Conservation (phyloP, 2,113 vertebrate species). For the Oenanthe melanoleuca region DNA sequence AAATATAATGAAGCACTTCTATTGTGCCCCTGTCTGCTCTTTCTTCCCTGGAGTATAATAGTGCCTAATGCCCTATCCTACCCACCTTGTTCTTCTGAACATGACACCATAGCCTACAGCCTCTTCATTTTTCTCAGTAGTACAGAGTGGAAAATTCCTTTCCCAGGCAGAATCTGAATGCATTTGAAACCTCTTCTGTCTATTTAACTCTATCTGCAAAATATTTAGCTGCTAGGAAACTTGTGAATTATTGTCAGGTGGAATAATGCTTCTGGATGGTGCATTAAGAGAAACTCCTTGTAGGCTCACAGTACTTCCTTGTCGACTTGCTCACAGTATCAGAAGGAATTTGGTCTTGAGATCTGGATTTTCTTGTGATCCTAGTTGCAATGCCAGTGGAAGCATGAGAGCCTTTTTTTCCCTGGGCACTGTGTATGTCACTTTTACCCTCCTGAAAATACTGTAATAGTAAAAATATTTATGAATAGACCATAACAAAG, state of each 20-base stretch:
- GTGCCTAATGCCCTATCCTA: conserved; percentile 37
- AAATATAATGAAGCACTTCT: conserved; percentile 40
- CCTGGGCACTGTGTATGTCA: background rate
- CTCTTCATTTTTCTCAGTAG: background rate
- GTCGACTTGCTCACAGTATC: background rate
- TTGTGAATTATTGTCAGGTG: conserved; percentile 41
- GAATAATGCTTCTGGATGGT: conserved; percentile 12
- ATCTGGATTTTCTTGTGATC: background rate
- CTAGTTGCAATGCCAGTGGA: background rate
- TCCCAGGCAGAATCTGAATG: conserved; percentile 13
- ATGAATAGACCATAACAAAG: background rate
- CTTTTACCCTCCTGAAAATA: background rate
- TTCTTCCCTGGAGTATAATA: conserved; percentile 45
- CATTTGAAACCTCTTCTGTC: conserved; percentile 6
- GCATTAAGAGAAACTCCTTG: conserved; percentile 1
- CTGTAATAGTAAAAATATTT: background rate
- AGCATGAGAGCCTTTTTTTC: background rate
- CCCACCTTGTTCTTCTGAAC: conserved; percentile 48
- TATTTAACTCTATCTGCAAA: conserved; percentile 57
- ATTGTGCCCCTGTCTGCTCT: conserved; percentile 53
- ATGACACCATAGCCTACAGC: background rate
- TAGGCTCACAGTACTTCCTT: background rate
- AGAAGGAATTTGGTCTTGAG: background rate
- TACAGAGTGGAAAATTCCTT: conserved; percentile 36
- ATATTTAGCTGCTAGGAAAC: conserved; percentile 50